These are phyloP conservation scores for Amphilophus citrinellus DNA, from an alignment of 2,113 vertebrate genomes.

Conservation along the genomic window DNA sequence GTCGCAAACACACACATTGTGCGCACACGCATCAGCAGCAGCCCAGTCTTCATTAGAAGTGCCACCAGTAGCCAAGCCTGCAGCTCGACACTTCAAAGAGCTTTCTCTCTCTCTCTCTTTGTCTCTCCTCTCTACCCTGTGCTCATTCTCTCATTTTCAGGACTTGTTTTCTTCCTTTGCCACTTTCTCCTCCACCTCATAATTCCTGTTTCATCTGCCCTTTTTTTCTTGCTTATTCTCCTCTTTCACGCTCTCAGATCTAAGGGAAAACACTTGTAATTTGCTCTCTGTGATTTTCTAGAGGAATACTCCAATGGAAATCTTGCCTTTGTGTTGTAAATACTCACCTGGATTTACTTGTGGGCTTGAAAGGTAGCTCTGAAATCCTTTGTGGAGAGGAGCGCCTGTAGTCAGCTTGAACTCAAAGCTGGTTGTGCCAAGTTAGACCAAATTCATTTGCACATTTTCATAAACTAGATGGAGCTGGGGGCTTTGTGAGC, in stretches of 20 bases:
- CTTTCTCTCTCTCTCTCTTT: conserved; percentile 12
- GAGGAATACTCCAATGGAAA: background rate
- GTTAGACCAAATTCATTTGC: background rate
- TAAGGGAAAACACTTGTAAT: background rate
- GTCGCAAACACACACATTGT: conserved; percentile 23
- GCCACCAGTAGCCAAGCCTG: conserved; percentile 64
- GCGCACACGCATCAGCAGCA: conserved; percentile 22
- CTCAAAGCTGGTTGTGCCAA: background rate
- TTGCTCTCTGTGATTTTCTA: conserved; percentile 13
- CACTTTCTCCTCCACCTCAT: conserved; percentile 3
- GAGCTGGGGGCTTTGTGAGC: background rate
- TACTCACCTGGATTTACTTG: background rate
- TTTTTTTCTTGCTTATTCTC: background rate
- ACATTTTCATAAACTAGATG: background rate
- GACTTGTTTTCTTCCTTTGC: conserved; percentile 12
- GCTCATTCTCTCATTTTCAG: conserved; percentile 27
- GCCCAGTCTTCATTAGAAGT: conserved; percentile 59
- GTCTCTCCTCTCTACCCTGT: background rate
- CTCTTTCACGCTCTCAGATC: background rate
- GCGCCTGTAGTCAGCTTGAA: background rate
- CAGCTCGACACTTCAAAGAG: conserved; percentile 70
- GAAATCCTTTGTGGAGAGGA: background rate
- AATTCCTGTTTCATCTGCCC: background rate
- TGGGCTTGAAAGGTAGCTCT: background rate
- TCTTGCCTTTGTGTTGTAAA: background rate